Base-by-base conservation (phyloP, 2,888 invertebrate genomes). In the Coelopa pilipes region DNA sequence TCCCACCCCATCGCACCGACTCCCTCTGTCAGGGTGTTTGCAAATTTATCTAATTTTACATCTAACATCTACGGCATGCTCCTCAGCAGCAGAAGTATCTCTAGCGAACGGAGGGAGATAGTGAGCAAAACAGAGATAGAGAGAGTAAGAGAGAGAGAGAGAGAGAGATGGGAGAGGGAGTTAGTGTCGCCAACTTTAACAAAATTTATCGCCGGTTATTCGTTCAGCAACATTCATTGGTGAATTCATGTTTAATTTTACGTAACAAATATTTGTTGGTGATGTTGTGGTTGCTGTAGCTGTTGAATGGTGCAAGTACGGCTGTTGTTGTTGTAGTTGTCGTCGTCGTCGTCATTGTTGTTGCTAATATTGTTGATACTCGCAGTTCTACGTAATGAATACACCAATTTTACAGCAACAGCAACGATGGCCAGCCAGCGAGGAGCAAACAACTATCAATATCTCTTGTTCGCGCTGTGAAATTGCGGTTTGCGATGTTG, bases 221-320 rank as follows among this genome's bases (percentile, higher is more conserved):
- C 34, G 53, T 21, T 65, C 47, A 34, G 53, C 34, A 15, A 34
- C 67, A 53, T 68, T 47, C 59, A 46, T 57, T 50, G 67, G 53
- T 34, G 34, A 34, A 47, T 72, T 55, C 55, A 72, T 72, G 72
- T 65, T 72, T 59, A 65, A 45, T 60, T 72, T 73, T 68, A 62
- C 45, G 67, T 53, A 53, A 53, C 68, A 67, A 73, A 62, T 68
- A 73, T 68, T 72, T 65, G 47, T 47, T 57, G 34, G 60, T 70
- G 45, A 12, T 13, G 50, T 46, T 1, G 34, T 34, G 34, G 34
- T 34, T 34, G 34, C 7, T 34, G 34, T 34, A 4, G 34, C 7
- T 34, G 34, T 34, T 34, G 34, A 34, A 34, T 34, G 34, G 34
- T 34, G 34, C 34, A 34, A 34, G 34, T 34, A 34, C 7, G 2